phyloP scores from a whole-genome alignment of 1,140 invertebrate genomes.

The Oncopodura yosiiana region DNA sequence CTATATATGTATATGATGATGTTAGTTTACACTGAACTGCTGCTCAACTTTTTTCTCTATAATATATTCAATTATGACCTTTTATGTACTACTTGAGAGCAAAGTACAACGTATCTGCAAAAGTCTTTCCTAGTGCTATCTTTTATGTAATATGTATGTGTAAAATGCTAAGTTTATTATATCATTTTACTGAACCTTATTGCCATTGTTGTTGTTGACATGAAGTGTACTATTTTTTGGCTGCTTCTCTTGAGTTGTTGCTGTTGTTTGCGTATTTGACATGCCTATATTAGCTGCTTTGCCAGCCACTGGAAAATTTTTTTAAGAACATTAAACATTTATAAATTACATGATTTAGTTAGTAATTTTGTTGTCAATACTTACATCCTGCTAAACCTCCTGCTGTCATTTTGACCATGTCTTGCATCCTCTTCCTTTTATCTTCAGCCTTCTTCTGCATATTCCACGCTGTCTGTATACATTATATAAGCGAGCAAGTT shows the following conservation, averaged over 20 bases:
- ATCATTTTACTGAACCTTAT: not conserved
- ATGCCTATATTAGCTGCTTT: constrained; percentile 73
- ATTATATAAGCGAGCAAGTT: no score
- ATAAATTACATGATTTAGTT: no score
- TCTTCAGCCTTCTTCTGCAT: constrained; percentile 97
- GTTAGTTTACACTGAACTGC: no score
- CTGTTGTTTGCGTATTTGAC: constrained; percentile 61
- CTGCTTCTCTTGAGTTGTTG: constrained; percentile 35
- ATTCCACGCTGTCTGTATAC: constrained; percentile 93
- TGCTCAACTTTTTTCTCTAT: constrained; percentile 1
- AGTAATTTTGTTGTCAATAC: constrained; percentile 55
- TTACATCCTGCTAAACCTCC: constrained; percentile 42
- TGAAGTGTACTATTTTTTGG: constrained; percentile 21
- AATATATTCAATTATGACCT: no score
- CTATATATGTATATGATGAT: no score
- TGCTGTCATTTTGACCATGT: constrained; percentile 77
- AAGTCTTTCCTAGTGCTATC: not conserved
- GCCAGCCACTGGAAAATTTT: constrained; percentile 79
- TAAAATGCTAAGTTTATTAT: not conserved
- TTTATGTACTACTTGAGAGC: no score
- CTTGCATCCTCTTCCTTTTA: constrained; percentile 87
- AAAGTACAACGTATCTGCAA: no score
- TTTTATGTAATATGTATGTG: constrained; percentile 1
- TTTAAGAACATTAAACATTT: no score
- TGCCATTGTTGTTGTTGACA: constrained; percentile 25